These are phyloP conservation scores for Cacoxenus indagator DNA, from an alignment of 2,888 invertebrate genomes.

Conservation along the genomic window DNA sequence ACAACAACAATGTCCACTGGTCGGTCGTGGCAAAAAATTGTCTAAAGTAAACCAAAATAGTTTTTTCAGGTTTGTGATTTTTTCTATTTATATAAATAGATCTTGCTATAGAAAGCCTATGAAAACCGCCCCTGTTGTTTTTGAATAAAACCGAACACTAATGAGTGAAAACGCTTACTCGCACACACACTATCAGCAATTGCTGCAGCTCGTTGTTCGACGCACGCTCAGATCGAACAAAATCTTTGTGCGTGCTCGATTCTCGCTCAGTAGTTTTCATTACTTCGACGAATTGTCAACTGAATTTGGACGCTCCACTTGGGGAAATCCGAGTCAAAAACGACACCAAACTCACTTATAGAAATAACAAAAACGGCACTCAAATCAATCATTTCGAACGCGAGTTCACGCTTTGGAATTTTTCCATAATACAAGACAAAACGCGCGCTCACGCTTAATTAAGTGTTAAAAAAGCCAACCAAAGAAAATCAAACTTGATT, in stretches of 20 bases:
- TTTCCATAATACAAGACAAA: conserved; percentile 11
- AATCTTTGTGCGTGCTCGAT: conserved; percentile 37
- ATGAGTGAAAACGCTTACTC: background rate
- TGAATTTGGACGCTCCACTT: conserved; percentile 35
- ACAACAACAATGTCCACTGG: too few relatives aligned
- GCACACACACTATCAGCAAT: background rate
- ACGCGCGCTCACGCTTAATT: background rate
- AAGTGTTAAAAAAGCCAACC: background rate
- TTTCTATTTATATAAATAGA: too few relatives aligned
- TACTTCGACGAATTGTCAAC: conserved; percentile 46
- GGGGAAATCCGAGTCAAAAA: conserved; percentile 33
- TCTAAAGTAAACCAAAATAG: too few relatives aligned
- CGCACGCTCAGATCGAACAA: conserved; percentile 34
- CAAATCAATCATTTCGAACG: conserved; percentile 26
- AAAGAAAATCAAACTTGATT: conserved; percentile 16
- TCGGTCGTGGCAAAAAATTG: too few relatives aligned
- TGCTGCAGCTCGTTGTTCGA: conserved; percentile 15
- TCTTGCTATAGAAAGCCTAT: too few relatives aligned
- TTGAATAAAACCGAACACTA: background rate
- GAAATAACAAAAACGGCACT: conserved; percentile 20
- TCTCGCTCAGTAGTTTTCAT: conserved; percentile 48
- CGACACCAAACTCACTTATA: conserved; percentile 11
- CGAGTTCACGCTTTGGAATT: conserved; percentile 36
- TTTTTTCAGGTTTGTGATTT: too few relatives aligned
- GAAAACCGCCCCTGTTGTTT: background rate